phyloP scores from a whole-genome alignment of 2,888 invertebrate species.

The Neoitamus cyanurus region DNA sequence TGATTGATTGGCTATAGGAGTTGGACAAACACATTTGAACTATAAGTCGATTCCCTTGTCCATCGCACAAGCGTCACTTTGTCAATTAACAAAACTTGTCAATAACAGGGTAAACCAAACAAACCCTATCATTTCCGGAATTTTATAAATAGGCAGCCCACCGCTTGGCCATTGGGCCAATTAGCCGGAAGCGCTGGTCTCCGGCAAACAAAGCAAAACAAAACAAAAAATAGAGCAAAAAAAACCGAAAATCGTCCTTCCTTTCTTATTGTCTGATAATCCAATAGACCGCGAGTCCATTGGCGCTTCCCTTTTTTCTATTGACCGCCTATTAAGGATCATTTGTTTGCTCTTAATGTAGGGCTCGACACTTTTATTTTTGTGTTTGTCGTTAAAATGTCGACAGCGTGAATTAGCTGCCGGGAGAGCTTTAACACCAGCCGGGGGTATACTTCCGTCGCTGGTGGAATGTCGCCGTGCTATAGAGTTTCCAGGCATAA shows the following conservation, averaged over 20 bases:
- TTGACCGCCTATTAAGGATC: conserved; percentile 5
- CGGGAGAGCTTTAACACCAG: background rate
- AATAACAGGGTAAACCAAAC: conserved; percentile 7
- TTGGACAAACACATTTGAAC: background rate
- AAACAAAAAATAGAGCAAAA: background rate
- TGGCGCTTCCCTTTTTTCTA: background rate
- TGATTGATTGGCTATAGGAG: background rate
- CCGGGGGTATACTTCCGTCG: background rate
- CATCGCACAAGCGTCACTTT: background rate
- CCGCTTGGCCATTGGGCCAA: background rate
- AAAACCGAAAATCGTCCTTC: background rate
- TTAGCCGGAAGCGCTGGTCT: background rate
- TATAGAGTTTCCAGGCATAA: background rate
- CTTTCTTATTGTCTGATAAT: background rate
- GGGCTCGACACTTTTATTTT: conserved; percentile 1
- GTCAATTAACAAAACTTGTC: conserved; percentile 24
- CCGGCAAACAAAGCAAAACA: background rate
- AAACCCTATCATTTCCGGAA: conserved; percentile 16
- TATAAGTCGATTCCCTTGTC: background rate
- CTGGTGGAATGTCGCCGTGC: background rate
- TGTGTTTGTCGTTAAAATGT: background rate
- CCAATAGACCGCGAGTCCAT: background rate
- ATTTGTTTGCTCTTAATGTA: background rate
- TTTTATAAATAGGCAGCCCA: background rate
- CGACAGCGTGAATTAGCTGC: background rate